Base-by-base conservation (phyloP, 2,113 vertebrate species). In the Vidua macroura region DNA sequence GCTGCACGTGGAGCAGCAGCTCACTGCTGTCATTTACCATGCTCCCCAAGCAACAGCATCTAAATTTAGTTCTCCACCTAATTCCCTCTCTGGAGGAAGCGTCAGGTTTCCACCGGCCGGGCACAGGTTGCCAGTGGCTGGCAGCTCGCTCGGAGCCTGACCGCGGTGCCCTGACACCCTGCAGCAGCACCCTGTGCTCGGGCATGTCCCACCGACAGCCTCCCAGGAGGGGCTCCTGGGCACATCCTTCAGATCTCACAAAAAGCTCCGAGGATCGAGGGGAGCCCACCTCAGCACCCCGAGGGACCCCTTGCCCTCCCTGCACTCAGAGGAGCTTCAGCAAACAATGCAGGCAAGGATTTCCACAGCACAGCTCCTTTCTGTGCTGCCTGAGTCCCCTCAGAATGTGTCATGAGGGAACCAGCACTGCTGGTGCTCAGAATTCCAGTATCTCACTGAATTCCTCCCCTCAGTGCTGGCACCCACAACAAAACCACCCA, bases 151-250 rank as follows among this genome's bases (percentile, higher is more conserved):
- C 1, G 0, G 37, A 17, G 78, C 28, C 35, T 1, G 48, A 6
- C 28, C 1, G 6, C 27, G 2, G 18, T 15, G 35, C 7, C 27
- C 52, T 2, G 35, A 3, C 13, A 19, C 35, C 59, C 46, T 10
- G 21, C 39, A 18, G 16, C 64, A 25, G 72, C 16, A 0, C 43
- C 10, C 66, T 1, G 0, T 1, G 10, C 2, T 19, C 2, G 9
- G 60, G 8, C 16, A 0, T 1, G 23, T 11, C 31, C 49, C 68
- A 14, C 8, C 39, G 0, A 1, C 46, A 39, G 25, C 35, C 23
- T 23, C 35, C 18, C 12, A 1, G 41, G 2, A 16, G 8, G 15
- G 10, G 7, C 2, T 27, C 6, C 35, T 66, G n/a, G 12, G 8
- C 24, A 22, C 27, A 4, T 5, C 14, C 31, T 15, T 44, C 1